phyloP scores from a whole-genome alignment of 2,113 vertebrate genomes.

The Toxotes jaculatrix region DNA sequence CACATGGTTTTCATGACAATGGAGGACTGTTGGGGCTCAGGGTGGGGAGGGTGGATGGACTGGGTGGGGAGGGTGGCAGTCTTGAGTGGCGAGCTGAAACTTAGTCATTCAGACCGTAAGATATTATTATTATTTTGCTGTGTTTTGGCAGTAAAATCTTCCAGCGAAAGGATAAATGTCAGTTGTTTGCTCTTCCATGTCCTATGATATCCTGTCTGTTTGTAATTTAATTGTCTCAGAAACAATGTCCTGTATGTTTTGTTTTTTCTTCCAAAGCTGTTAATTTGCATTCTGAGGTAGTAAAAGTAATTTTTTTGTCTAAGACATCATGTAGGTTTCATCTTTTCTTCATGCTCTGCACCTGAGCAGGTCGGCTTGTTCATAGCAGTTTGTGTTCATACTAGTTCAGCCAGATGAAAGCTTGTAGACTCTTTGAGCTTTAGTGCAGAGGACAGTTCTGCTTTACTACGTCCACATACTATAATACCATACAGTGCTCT shows the following conservation, averaged over 20 bases:
- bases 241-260: conserved; percentile 40
- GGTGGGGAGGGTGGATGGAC: background rate
- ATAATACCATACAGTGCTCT: background rate
- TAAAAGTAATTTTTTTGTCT: conserved; percentile 21
- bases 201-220: conserved; percentile 26
- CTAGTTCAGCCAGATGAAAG: background rate
- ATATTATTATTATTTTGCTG: conserved; percentile 81
- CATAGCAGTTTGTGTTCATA: background rate
- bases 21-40: conserved; percentile 77
- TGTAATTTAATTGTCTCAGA: conserved; percentile 73
- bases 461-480: background rate
- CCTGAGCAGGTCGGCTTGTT: background rate
- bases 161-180: conserved; percentile 72
- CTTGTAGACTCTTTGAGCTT: background rate
- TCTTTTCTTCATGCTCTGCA: background rate
- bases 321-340: conserved; percentile 17
- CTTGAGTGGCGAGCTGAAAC: conserved; percentile 83
- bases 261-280: conserved; percentile 44
- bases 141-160: conserved; percentile 95
- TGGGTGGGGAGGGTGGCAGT: conserved; percentile 75
- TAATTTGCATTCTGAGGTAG: conserved; percentile 44
- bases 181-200: conserved; percentile 57
- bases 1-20: conserved; percentile 51
- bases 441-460: background rate
- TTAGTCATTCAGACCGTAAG: conserved; percentile 82